Evolutionary conservation across 2,888 invertebrate genomes (phyloP), one percentile per base, ranked within the genome.

Genomic region (Sphecodes monilicornis): DNA sequence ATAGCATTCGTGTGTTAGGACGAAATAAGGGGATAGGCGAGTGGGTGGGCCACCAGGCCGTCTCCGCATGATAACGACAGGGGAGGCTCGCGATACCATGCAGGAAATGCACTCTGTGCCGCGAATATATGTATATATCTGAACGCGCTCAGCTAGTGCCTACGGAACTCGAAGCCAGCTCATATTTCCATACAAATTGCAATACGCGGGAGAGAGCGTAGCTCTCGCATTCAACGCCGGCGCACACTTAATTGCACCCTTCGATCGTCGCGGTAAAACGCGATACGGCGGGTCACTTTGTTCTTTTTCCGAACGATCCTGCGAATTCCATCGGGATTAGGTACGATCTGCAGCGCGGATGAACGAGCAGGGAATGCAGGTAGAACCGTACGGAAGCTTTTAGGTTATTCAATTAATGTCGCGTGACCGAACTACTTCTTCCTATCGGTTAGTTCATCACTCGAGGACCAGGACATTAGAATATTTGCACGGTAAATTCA

Each of bases 161-260:
- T 78, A 41, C 74, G 82, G 73, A 82, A 74, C 75, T 76, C 82
- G 86, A 77, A 68, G 60, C 80, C 60, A 36, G 68, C 71, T 76
- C 85, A 78, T 86, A 86, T 86, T 86, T 86, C 86, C 86, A 86
- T 86, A 86, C 86, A 86, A 86, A 86, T 86, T 86, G 86, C 86
- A 74, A 86, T 85, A 86, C 86, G 82, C 76, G 78, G 46, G 57
- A 50, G 36, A 75, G 85, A 77, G 74, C 85, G 77, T 85, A 50
- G 22, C 22, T 50, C 50, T 50, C 60, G 76, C 22, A 32, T 18
- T 32, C 16, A n/a, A 18, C 60, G 41, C 60, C n/a, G 10, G n/a
- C 72, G 36, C 57, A 10, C 71, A 50, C 46, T 79, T 82, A 86
- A 86, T 86, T 86, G 86, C 57, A 43, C 68, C 16, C 57, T 46